A percentile compares a stretch with the other conserved stretches of the same genome.
Conservation (phyloP, 1,140 invertebrate species). For the Listronotus bonariensis region DNA sequence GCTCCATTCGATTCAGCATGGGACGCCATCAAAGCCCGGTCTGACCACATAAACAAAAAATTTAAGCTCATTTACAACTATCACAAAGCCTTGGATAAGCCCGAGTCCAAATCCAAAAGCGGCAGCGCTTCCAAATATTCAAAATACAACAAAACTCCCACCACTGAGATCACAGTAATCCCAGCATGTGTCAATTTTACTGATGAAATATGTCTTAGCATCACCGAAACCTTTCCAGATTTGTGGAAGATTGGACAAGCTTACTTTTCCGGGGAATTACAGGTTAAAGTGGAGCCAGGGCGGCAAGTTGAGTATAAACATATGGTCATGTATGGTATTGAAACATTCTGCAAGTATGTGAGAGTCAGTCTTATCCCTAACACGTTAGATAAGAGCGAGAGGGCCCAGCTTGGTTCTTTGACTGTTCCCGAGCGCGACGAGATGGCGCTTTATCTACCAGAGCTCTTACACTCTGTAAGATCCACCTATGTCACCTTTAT, state of each 20-base stretch:
- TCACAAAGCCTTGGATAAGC: slow-evolving; percentile 58
- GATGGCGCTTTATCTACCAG: slow-evolving; percentile 75
- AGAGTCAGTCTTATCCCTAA: slow-evolving; percentile 68
- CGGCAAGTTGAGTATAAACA: slow-evolving; percentile 71
- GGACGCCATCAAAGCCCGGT: slow-evolving; percentile 84
- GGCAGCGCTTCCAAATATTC: slow-evolving; percentile 45
- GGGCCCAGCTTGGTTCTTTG: slow-evolving; percentile 55
- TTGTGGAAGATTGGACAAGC: slow-evolving; percentile 88
- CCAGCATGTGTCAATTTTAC: slow-evolving; percentile 69
- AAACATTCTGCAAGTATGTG: slow-evolving; percentile 68
- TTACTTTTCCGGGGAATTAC: slow-evolving; percentile 85
- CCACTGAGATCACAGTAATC: slow-evolving; percentile 50
- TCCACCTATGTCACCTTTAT: slow-evolving; percentile 72
- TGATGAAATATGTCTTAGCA: slow-evolving; percentile 72
- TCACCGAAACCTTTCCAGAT: slow-evolving; percentile 76
- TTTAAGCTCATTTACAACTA: slow-evolving; percentile 66
- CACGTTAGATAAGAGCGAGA: slow-evolving; percentile 57
- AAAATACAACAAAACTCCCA: slow-evolving; percentile 48
- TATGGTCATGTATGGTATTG: slow-evolving; percentile 70
- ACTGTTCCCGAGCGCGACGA: slow-evolving; percentile 58
- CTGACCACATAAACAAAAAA: slow-evolving; percentile 72
- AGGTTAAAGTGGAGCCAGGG: slow-evolving; percentile 61
- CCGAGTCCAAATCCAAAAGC: slow-evolving; percentile 44
- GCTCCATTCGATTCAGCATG: slow-evolving; percentile 87
- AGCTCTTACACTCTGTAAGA: slow-evolving; percentile 74